Conservation (phyloP, 2,113 vertebrate genomes). For the Gasterosteus nipponicus region DNA sequence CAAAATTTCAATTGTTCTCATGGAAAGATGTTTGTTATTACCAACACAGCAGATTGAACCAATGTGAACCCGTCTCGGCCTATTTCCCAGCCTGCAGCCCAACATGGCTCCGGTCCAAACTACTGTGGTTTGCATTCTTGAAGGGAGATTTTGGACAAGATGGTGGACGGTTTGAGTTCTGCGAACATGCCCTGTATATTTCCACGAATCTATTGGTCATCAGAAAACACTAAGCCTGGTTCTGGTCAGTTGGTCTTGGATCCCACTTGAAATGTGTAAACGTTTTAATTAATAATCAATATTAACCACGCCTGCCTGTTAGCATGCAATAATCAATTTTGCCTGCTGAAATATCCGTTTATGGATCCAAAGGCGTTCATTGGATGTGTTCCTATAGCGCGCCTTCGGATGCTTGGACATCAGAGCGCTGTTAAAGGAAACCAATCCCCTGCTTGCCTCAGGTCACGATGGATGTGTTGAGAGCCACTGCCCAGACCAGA, state of each 20-base stretch:
- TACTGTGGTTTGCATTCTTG: slow-evolving; percentile 68
- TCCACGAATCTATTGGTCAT: slow-evolving; percentile 58
- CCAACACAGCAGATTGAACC: slow-evolving; percentile 52
- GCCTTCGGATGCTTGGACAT: slow-evolving; percentile 65
- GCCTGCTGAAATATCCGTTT: slow-evolving; percentile 60
- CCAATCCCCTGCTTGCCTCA: slow-evolving; percentile 57
- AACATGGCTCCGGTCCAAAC: slow-evolving; percentile 45
- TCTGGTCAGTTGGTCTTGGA: slow-evolving; percentile 63
- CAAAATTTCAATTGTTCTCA: slow-evolving; percentile 19
- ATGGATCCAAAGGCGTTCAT: slow-evolving; percentile 58
- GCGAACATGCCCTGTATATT: slow-evolving; percentile 61
- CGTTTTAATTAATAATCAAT: slow-evolving; percentile 33
- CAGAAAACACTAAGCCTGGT: slow-evolving; percentile 62
- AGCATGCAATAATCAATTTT: slow-evolving; percentile 53
- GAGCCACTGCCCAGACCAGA: slow-evolving; percentile 59
- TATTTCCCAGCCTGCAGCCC: slow-evolving; percentile 49
- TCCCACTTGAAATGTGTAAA: slow-evolving; percentile 63
- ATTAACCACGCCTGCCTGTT: slow-evolving; percentile 50
- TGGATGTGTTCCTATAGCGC: slow-evolving; percentile 51
- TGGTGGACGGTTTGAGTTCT: slow-evolving; percentile 58
- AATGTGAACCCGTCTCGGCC: slow-evolving; percentile 50
- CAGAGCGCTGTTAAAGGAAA: slow-evolving; percentile 57
- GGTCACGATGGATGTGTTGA: slow-evolving; percentile 71
- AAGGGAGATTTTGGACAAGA: slow-evolving; percentile 53
- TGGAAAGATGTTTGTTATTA: slow-evolving; percentile 50